These are phyloP conservation scores for Meliscaeva auricollis DNA, from an alignment of 2,888 invertebrate genomes.

Conservation along the genomic window DNA sequence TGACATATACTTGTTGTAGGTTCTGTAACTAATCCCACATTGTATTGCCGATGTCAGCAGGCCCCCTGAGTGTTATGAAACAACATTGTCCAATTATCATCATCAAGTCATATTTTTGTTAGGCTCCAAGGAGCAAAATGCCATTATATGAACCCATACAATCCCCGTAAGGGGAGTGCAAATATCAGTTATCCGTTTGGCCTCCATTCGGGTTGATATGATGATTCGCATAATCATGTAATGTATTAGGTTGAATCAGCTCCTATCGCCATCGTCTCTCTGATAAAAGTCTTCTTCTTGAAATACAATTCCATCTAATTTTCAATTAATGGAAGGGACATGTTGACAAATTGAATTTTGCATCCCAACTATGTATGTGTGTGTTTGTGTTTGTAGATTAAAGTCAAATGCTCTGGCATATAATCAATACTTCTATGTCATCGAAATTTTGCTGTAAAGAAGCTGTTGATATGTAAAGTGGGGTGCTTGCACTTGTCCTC, in stretches of 20 bases:
- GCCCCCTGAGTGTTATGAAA: background rate
- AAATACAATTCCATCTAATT: slow-evolving; percentile 41
- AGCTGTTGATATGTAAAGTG: slow-evolving; percentile 33
- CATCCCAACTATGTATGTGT: slow-evolving; percentile 10
- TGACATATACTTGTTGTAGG: slow-evolving; percentile 20
- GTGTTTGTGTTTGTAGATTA: slow-evolving; percentile 16
- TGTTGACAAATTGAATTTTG: slow-evolving; percentile 63
- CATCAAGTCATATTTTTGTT: slow-evolving; percentile 41
- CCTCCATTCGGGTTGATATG: slow-evolving; percentile 11
- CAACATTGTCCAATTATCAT: slow-evolving; percentile 33
- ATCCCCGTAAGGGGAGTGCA: background rate
- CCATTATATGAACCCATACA: too few species aligned
- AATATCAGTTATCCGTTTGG: slow-evolving; percentile 13
- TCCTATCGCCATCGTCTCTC: background rate
- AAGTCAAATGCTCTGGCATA: slow-evolving; percentile 36
- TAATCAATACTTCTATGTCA: slow-evolving; percentile 49
- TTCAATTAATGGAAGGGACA: slow-evolving; percentile 55
- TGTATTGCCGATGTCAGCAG: slow-evolving; percentile 30
- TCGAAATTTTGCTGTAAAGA: slow-evolving; percentile 19
- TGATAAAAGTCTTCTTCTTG: slow-evolving; percentile 36
- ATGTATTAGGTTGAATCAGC: slow-evolving; percentile 25
- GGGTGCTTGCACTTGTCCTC: background rate
- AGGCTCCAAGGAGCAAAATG: slow-evolving; percentile 1
- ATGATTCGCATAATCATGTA: slow-evolving; percentile 39
- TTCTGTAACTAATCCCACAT: slow-evolving; percentile 31